Evolutionary conservation across 2,797 vertebrate genomes (phyloP), one percentile per base, ranked within the genome.

Genomic region (Tiaroga cobitis): DNA sequence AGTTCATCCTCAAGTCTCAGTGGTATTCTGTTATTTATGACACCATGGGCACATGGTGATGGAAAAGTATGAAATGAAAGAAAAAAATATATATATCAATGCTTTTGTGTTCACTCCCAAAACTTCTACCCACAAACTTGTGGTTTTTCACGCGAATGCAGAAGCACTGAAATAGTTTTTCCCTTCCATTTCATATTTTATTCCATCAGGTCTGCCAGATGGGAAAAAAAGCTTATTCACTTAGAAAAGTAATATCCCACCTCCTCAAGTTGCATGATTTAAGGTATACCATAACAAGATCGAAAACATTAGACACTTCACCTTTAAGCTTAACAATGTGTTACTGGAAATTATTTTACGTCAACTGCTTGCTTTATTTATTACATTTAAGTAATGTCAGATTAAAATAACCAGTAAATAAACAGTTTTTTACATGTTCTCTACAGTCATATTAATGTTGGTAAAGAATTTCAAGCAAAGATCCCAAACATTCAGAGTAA

Each of bases 401-500:
- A 10, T 69, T 69, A 39, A 39, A 69, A 69, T 21, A 69, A 69
- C 19, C 5, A 24, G 13, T 21, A 16, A 18, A 26, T 37, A 21
- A 41, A 49, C 46, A 49, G 63, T 18, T 72, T 8, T 8, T 63
- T 46, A 68, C 32, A 32, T 61, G 69, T 89, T 84, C 63, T 82
- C 93, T 93, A 73, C 85, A 98, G 98, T 74, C 93, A 93, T 77
- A 97, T 98, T 92, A 99, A 99, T 89, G 93, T 97, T 6, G 98
- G 97, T 39, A 89, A 90, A 81, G 90, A 93, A 90, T 98, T 97
- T 93, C 98, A 99, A 94, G 97, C 97, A 59, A 93, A 96, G 75
- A 95, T 98, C 92, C 97, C 97, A 11, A 91, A 94, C 76, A 91
- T 97, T 29, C 93, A 89, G 80, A 91, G 92, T 70, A 87, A 56